Percentiles rank a stretch among this genome's conserved stretches.
Conservation (phyloP, 2,888 invertebrate species). For the Steinernema carpocapsae region DNA sequence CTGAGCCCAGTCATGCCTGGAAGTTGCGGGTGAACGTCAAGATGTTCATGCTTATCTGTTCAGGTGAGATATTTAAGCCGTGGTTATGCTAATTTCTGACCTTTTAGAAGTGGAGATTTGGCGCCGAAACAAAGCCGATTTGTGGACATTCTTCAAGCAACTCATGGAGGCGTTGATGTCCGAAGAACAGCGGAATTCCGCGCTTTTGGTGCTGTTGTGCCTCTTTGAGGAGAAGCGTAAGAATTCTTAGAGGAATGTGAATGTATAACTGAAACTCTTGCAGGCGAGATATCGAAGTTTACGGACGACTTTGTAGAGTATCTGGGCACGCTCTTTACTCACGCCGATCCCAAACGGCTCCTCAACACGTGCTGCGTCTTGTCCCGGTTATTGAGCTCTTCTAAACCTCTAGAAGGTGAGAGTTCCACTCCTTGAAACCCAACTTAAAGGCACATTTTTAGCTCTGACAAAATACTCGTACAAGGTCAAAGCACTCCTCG, state of each 20-base stretch:
- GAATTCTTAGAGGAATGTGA: neutral
- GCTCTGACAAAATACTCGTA: neutral
- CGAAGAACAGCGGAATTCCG: neutral
- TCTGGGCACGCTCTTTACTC: neutral
- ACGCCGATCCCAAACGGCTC: neutral
- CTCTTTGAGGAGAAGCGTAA: neutral
- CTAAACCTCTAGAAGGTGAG: neutral
- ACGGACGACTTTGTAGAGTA: neutral
- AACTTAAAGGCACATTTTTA: neutral
- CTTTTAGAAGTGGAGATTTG: neutral
- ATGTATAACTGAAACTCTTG: neutral
- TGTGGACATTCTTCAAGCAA: slow-evolving; percentile 7
- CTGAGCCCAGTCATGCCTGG: neutral
- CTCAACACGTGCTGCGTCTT: neutral
- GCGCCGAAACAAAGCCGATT: neutral
- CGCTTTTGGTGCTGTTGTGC: neutral
- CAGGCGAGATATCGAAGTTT: neutral
- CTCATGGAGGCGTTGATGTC: neutral
- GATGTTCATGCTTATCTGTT: neutral
- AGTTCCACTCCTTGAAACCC: neutral
- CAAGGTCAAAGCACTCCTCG: neutral
- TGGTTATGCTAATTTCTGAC: neutral
- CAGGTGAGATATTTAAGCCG: neutral
- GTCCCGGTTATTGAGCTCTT: neutral
- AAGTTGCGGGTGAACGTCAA: neutral